Evolutionary conservation across 2,113 vertebrate genomes (phyloP).

Genomic region (Sylvilagus bachmani): DNA sequence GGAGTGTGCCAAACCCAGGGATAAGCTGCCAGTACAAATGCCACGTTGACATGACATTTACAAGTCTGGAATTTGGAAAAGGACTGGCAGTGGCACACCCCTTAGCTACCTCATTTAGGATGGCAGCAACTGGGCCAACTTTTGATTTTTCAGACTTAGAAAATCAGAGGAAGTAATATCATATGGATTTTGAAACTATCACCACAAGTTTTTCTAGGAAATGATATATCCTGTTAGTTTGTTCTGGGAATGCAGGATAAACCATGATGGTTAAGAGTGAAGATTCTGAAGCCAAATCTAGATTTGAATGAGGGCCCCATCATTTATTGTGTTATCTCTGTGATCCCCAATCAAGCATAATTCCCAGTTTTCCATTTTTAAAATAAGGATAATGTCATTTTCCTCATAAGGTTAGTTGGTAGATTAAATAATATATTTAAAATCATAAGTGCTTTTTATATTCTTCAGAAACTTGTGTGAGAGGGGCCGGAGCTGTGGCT

Average conservation of each 20-base stretch:
- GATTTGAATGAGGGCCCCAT: neutral
- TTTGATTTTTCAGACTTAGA: constrained; percentile 63
- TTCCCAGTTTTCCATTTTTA: neutral
- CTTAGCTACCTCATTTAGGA: constrained; percentile 44
- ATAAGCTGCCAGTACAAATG: constrained; percentile 75
- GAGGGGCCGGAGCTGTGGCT: too few relatives aligned
- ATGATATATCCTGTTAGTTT: constrained; percentile 26
- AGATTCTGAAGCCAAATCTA: neutral
- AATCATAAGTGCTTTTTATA: constrained; percentile 14
- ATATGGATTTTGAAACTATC: constrained; percentile 17
- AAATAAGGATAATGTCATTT: neutral
- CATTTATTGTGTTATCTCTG: neutral
- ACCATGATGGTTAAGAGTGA: neutral
- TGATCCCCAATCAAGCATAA: neutral
- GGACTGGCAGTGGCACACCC: constrained; percentile 53
- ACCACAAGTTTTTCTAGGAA: constrained; percentile 33
- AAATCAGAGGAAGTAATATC: constrained; percentile 39
- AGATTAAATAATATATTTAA: constrained; percentile 42
- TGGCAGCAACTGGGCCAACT: constrained; percentile 39
- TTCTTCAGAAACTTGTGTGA: constrained; percentile 27
- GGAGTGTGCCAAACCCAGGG: constrained; percentile 67
- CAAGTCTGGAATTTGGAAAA: constrained; percentile 70
- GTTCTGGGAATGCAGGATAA: neutral
- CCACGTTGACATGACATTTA: constrained; percentile 76
- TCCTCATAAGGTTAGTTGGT: neutral